A percentile compares a stretch with the other conserved stretches of the same genome.
Conservation (phyloP, 2,888 invertebrate species). For the Agrotis puta region DNA sequence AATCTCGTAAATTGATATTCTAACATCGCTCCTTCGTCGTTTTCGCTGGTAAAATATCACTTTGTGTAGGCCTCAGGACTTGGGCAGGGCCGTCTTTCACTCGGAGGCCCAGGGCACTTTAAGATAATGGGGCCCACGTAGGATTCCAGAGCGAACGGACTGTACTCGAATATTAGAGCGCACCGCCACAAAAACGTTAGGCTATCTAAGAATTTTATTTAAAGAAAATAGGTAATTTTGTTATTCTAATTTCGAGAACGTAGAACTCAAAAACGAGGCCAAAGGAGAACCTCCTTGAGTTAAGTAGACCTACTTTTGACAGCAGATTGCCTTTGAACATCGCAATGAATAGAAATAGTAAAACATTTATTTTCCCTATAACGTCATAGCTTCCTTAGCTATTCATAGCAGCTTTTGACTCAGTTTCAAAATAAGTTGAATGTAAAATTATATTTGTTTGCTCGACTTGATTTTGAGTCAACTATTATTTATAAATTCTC, state of each 20-base stretch:
- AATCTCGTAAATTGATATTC: background rate
- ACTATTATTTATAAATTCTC: conserved; percentile 16
- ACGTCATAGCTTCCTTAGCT: conserved; percentile 12
- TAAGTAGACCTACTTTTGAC: too few species aligned
- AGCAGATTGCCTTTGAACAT: background rate
- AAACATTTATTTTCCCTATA: background rate
- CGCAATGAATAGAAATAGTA: background rate
- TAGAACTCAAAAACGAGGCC: too few species aligned
- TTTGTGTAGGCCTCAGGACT: background rate
- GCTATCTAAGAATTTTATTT: too few species aligned
- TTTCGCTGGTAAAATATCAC: background rate
- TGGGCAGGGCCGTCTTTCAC: too few species aligned
- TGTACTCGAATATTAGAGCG: too few species aligned
- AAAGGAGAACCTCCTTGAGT: too few species aligned
- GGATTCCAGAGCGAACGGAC: too few species aligned
- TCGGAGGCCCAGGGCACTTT: too few species aligned
- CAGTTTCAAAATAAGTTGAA: conserved; percentile 20
- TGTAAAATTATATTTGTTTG: conserved; percentile 22
- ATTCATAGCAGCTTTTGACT: conserved; percentile 19
- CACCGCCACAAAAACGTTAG: too few species aligned
- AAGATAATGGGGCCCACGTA: too few species aligned
- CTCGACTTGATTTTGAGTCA: conserved; percentile 4
- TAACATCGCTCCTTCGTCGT: background rate
- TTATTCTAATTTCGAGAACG: too few species aligned
- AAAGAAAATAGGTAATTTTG: too few species aligned